A percentile compares a stretch with the other conserved stretches of the same genome.
These are phyloP conservation scores for Lophochroa leadbeateri DNA, from an alignment of 2,113 vertebrate species.

Conservation along the genomic window DNA sequence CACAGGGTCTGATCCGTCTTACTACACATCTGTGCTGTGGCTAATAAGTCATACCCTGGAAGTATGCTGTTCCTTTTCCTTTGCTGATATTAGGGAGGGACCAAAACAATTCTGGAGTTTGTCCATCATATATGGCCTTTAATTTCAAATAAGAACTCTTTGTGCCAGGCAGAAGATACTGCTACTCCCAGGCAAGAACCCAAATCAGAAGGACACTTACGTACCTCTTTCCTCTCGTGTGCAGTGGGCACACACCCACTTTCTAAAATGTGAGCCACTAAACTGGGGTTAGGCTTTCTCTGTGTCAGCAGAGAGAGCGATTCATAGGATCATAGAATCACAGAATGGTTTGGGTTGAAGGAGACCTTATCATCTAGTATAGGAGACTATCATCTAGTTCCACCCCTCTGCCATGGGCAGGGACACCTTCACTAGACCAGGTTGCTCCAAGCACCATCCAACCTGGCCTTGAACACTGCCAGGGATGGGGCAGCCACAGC, in stretches of 20 bases:
- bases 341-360: background rate
- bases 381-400: background rate
- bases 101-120: background rate
- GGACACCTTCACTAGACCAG: background rate
- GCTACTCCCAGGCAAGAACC: background rate
- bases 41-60: background rate
- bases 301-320: background rate
- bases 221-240: too few relatives aligned
- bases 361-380: background rate
- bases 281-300: rapidly evolving
- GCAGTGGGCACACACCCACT: rapidly evolving
- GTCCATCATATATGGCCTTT: background rate
- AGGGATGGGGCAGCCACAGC: background rate
- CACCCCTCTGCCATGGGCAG: background rate
- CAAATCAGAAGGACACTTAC: background rate
- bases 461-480: background rate
- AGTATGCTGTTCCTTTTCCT: background rate
- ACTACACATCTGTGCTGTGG: background rate
- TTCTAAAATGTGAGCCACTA: background rate
- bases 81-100: background rate
- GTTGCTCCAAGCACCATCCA: background rate
- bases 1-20: background rate
- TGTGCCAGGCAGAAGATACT: background rate
- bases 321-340: background rate
- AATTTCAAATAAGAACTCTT: background rate